Evolutionary conservation across 2,888 invertebrate genomes (phyloP).

Genomic region (Euphydryas editha): DNA sequence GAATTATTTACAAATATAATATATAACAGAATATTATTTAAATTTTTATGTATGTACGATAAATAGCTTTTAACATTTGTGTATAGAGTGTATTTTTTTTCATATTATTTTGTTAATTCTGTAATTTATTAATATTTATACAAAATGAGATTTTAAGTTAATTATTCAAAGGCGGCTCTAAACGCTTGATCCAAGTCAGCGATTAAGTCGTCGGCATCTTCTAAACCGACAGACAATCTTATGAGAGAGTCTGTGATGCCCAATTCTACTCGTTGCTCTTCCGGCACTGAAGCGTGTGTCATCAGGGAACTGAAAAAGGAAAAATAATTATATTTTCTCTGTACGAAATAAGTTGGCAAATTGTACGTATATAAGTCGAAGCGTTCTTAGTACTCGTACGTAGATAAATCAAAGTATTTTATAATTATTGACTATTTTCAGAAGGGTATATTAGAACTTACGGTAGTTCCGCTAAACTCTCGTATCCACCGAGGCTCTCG

Average conservation of each 20-base stretch:
- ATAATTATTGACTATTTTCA: no score
- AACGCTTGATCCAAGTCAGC: constrained; percentile 93
- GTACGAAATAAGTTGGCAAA: no score
- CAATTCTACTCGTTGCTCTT: constrained; percentile 86
- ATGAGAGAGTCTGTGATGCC: constrained; percentile 94
- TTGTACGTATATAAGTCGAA: no score
- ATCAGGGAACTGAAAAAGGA: constrained; percentile 88
- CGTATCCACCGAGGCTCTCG: constrained; percentile 97
- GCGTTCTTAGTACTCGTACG: no score
- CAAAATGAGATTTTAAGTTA: neutral
- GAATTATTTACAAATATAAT: neutral
- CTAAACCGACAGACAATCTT: constrained; percentile 95
- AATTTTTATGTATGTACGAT: neutral
- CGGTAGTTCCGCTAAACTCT: constrained; percentile 97
- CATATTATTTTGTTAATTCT: no score
- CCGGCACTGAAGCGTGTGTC: constrained; percentile 97
- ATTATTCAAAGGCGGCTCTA: constrained; percentile 69
- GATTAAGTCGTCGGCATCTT: constrained; percentile 93
- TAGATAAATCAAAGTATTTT: no score
- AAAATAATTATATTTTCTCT: neutral
- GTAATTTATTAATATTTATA: no score
- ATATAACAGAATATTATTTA: neutral
- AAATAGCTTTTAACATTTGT: no score
- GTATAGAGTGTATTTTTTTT: no score
- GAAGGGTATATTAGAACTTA: constrained; percentile 80